Conservation (phyloP, 2,888 invertebrate species). For the Stenotaenia linearis region DNA sequence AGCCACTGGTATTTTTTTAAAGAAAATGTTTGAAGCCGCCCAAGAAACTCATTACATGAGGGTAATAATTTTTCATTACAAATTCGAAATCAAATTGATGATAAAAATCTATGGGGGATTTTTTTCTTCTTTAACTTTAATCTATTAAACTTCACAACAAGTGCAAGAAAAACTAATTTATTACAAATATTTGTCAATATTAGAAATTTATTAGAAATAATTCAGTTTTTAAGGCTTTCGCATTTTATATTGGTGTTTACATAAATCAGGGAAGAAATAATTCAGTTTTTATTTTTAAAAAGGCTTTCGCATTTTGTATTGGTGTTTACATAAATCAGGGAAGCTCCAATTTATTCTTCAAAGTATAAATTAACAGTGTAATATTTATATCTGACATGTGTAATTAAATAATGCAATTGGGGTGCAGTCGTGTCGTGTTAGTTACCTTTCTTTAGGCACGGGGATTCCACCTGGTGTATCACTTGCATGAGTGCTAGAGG, state of each 20-base stretch:
- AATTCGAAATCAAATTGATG: background rate
- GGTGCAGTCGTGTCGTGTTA: background rate
- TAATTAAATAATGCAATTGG: background rate
- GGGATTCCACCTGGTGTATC: background rate
- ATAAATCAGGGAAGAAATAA: too few relatives aligned
- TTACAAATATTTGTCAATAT: background rate
- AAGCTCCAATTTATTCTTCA: too few relatives aligned
- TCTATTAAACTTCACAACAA: background rate
- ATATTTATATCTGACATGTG: background rate
- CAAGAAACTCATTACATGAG: background rate
- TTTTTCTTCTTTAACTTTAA: background rate
- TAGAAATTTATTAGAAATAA: background rate
- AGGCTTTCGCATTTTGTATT: too few relatives aligned
- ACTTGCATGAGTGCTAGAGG: background rate
- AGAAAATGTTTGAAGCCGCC: background rate
- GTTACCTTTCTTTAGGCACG: background rate
- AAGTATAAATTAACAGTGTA: background rate
- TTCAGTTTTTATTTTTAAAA: too few relatives aligned
- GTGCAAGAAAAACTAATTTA: background rate
- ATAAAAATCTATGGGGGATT: background rate
- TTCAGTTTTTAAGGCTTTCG: too few relatives aligned
- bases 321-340: too few relatives aligned
- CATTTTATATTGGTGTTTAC: too few relatives aligned
- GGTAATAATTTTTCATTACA: background rate
- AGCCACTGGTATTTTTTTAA: background rate